Evolutionary conservation across 2,797 vertebrate species (phyloP).

Genomic region (Xyrichtys novacula): DNA sequence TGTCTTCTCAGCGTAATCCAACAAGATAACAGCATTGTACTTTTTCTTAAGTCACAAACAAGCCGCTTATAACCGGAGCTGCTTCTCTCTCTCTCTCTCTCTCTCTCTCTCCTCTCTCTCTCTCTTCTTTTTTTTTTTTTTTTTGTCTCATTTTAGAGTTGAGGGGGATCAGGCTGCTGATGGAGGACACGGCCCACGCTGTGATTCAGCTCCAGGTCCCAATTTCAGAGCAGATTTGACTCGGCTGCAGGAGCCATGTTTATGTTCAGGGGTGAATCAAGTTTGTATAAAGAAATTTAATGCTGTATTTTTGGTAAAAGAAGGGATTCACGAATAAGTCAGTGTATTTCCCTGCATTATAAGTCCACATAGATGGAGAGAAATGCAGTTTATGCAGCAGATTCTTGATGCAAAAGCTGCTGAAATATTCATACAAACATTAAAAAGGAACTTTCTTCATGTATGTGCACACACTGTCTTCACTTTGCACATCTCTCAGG

Average conservation of each 20-base stretch:
- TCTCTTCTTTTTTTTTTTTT: neutral
- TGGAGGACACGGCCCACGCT: constrained; percentile 36
- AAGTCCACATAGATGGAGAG: constrained; percentile 12
- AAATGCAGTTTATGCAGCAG: neutral
- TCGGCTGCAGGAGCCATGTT: constrained; percentile 27
- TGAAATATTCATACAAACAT: neutral
- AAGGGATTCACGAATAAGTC: neutral
- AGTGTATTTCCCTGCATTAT: neutral
- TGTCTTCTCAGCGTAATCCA: constrained; percentile 40
- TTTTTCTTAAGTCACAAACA: constrained; percentile 58
- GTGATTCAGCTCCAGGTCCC: constrained; percentile 39
- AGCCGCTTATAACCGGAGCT: constrained; percentile 37
- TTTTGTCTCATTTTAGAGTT: constrained; percentile 20
- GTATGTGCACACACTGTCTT: neutral
- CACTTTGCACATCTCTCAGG: constrained; percentile 8
- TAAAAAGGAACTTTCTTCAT: constrained; percentile 4
- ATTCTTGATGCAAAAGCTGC: neutral
- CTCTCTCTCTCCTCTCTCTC: neutral
- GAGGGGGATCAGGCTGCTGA: constrained; percentile 21
- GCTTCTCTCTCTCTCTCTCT: neutral
- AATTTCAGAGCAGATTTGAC: constrained; percentile 33
- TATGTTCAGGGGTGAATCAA: constrained; percentile 28
- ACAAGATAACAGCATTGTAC: constrained; percentile 45
- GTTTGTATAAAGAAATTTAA: constrained; percentile 4
- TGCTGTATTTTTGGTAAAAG: neutral